Evolutionary conservation across 2,888 invertebrate genomes (phyloP).

Genomic region (Meandrusa payeni): DNA sequence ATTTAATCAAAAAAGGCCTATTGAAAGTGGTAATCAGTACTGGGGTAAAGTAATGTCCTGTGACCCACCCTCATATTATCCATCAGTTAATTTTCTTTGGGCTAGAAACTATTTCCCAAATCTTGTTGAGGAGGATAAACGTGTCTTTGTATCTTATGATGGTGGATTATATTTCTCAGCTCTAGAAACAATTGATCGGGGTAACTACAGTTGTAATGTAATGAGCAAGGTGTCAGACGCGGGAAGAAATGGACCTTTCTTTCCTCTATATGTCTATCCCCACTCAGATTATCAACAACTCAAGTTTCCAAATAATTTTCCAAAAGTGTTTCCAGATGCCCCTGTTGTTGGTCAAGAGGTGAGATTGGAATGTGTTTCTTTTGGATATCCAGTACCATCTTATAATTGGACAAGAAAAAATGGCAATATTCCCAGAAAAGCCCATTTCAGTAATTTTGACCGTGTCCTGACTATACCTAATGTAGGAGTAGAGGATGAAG

Average conservation of each 20-base stretch:
- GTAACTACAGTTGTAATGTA: conserved; percentile 95
- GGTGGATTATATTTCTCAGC: conserved; percentile 97
- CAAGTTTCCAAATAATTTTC: conserved; percentile 96
- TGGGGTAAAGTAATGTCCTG: conserved; percentile 97
- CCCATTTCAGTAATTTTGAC: conserved; percentile 88
- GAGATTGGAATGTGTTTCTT: conserved; percentile 95
- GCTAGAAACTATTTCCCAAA: conserved; percentile 93
- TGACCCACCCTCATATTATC: conserved; percentile 96
- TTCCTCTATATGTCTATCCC: conserved; percentile 89
- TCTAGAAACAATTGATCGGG: conserved; percentile 93
- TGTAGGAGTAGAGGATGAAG: conserved; percentile 95
- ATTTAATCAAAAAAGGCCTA: conserved; percentile 92
- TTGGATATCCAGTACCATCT: conserved; percentile 96
- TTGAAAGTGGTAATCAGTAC: conserved; percentile 92
- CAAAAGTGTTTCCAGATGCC: conserved; percentile 96
- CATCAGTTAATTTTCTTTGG: conserved; percentile 95
- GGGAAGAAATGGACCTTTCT: conserved; percentile 95
- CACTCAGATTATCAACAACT: conserved; percentile 95
- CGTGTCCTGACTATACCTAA: conserved; percentile 92
- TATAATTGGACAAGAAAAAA: conserved; percentile 95
- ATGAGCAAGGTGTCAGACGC: conserved; percentile 92
- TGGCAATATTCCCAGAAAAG: conserved; percentile 86
- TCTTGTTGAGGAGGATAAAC: conserved; percentile 94
- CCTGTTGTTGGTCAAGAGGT: conserved; percentile 95
- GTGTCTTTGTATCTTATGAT: conserved; percentile 96